Evolutionary conservation across 1,140 invertebrate genomes (phyloP).

Genomic region (Brachionus asplanchnoidis): DNA sequence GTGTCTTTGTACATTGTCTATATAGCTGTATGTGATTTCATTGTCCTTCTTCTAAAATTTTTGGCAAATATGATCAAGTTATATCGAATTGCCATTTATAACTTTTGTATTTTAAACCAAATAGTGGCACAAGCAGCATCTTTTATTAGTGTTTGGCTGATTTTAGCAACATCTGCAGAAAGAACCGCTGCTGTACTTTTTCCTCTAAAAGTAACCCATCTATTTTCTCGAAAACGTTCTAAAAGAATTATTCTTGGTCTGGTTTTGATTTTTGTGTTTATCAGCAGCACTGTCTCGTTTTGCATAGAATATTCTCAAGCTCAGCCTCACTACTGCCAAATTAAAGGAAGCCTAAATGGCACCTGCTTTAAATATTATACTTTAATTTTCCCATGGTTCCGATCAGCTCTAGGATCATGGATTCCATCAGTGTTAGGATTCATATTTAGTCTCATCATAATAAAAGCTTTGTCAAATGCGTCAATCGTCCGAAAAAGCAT

Average conservation of each 20-base stretch:
- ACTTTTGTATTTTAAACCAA: constrained; percentile 17
- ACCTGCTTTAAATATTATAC: constrained; percentile 28
- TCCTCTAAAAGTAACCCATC: background rate
- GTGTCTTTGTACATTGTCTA: constrained; percentile 2
- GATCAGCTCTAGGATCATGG: constrained; percentile 4
- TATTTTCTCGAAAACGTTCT: constrained; percentile 8
- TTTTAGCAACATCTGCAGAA: constrained; percentile 12
- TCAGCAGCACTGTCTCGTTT: background rate
- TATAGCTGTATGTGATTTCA: background rate
- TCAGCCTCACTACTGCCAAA: constrained; percentile 17
- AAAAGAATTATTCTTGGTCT: background rate
- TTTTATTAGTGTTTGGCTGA: constrained; percentile 26
- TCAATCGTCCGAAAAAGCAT: background rate
- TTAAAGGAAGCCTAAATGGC: background rate
- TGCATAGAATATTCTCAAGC: background rate
- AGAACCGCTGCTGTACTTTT: background rate
- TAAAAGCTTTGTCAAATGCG: background rate
- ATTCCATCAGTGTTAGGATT: background rate
- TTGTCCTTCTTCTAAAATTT: constrained; percentile 4
- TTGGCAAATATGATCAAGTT: constrained; percentile 33
- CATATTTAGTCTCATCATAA: background rate
- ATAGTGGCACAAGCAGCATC: constrained; percentile 19
- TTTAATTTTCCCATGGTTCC: background rate
- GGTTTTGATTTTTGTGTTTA: background rate
- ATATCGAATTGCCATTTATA: constrained; percentile 12